Percentiles rank a stretch among this genome's conserved stretches.
phyloP scores from a whole-genome alignment of 2,797 vertebrate genomes.

The Smutsia gigantea region DNA sequence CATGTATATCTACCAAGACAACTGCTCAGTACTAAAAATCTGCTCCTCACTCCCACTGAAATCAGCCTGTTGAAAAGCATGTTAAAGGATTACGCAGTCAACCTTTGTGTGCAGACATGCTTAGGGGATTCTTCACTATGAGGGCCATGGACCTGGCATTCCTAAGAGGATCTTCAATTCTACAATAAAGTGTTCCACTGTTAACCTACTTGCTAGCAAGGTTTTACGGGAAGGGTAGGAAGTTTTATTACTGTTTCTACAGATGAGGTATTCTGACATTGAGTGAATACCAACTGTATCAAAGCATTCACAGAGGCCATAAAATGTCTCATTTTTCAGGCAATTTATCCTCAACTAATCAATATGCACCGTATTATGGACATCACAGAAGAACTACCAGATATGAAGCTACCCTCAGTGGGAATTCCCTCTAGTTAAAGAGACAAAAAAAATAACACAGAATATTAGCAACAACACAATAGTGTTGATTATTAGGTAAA shows the following conservation, averaged over 20 bases:
- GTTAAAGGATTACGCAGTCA: constrained; percentile 79
- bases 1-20: constrained; percentile 49
- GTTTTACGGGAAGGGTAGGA: not conserved
- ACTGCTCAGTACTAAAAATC: not conserved
- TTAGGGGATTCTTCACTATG: not conserved
- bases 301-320: not conserved
- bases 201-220: not conserved
- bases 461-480: not conserved
- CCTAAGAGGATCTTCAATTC: not conserved
- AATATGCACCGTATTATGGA: not conserved
- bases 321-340: not conserved
- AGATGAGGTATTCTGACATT: not conserved
- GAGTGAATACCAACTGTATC: not conserved
- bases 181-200: not conserved
- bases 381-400: not conserved
- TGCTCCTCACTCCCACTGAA: constrained; percentile 72
- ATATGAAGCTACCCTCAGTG: not conserved
- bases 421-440: not conserved
- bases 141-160: not conserved
- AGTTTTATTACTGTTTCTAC: constrained; percentile 21
- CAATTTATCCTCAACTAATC: not conserved
- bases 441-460: not conserved
- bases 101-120: constrained; percentile 67
- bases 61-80: constrained; percentile 81
- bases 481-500: not conserved